Percentiles rank a stretch among this genome's conserved stretches.
Evolutionary conservation across 2,888 invertebrate species (phyloP).

Genomic region (Drosophila birchii): DNA sequence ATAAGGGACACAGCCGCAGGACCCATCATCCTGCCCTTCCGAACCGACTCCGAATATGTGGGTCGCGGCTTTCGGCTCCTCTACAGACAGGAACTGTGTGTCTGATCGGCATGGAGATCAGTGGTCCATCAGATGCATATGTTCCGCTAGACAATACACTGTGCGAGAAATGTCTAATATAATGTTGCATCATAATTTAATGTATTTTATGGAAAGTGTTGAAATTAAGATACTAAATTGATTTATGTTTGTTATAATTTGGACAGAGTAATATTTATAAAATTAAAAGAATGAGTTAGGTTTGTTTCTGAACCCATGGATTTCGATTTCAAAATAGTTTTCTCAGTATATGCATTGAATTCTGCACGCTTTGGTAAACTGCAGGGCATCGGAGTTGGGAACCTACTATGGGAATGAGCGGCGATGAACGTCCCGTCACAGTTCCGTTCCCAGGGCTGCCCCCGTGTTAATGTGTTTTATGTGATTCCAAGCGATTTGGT

Average conservation of each 20-base stretch:
- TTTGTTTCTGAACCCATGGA: background rate
- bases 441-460: conserved; percentile 71
- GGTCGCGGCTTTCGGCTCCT: conserved; percentile 89
- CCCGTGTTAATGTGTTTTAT: conserved; percentile 81
- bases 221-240: background rate
- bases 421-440: conserved; percentile 25
- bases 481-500: conserved; percentile 73
- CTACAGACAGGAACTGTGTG: conserved; percentile 89
- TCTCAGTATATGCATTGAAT: conserved; percentile 39
- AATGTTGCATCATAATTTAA: background rate
- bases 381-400: conserved; percentile 54
- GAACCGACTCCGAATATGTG: conserved; percentile 88
- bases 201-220: background rate
- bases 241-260: background rate
- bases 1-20: conserved; percentile 89
- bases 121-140: conserved; percentile 40
- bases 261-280: too few species aligned
- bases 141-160: conserved; percentile 16
- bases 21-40: conserved; percentile 89
- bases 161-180: background rate
- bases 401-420: conserved; percentile 51
- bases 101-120: conserved; percentile 49
- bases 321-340: conserved; percentile 4
- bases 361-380: conserved; percentile 70
- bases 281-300: background rate